These are phyloP conservation scores for Phoebastria nigripes DNA, from an alignment of 2,797 vertebrate genomes.

Conservation along the genomic window DNA sequence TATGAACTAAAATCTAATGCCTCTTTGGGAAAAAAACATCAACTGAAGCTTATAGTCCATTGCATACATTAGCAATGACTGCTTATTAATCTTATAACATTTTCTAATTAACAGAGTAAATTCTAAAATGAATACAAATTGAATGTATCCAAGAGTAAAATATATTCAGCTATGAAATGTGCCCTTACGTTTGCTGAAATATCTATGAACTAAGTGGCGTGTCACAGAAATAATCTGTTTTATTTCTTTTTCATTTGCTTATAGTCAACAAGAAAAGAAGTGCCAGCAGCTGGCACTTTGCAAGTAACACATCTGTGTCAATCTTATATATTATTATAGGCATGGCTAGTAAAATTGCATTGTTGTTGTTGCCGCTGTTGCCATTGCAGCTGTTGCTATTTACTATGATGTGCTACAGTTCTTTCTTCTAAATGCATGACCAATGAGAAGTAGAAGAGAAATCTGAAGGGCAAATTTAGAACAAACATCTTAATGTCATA, in stretches of 20 bases:
- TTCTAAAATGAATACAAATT: conserved; percentile 63
- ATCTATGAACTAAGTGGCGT: background rate
- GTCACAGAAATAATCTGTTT: background rate
- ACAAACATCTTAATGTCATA: background rate
- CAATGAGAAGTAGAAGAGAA: background rate
- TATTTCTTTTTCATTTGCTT: background rate
- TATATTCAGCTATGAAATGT: background rate
- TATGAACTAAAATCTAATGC: conserved; percentile 6
- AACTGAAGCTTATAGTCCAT: background rate
- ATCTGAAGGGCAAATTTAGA: background rate
- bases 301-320: background rate
- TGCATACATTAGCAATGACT: conserved; percentile 30
- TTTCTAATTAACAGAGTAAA: conserved; percentile 70
- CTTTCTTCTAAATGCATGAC: background rate
- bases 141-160: conserved; percentile 54
- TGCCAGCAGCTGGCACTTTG: background rate
- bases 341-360: background rate
- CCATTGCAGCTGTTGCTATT: conserved; percentile 29
- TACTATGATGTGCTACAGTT: background rate
- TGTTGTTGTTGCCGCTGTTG: background rate
- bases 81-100: conserved; percentile 68
- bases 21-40: background rate
- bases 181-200: background rate
- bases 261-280: background rate
- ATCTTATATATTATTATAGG: background rate